Evolutionary conservation across 2,113 vertebrate species (phyloP).

Genomic region (Uria lomvia): DNA sequence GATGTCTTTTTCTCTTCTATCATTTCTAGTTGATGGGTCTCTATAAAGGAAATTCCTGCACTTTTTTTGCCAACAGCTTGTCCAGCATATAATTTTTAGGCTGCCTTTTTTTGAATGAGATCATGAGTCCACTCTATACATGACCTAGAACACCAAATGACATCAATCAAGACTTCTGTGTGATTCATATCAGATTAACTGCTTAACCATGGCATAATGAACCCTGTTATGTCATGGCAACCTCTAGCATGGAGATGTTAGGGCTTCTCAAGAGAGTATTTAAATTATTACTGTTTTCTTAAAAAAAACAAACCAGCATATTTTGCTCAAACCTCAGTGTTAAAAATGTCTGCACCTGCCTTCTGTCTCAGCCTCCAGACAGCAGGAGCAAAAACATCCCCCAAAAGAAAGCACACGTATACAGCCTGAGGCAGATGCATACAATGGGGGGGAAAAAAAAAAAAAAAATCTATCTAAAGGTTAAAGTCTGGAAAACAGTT

Average conservation of each 20-base stretch:
- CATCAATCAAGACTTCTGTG: not conserved
- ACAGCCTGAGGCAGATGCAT: not conserved
- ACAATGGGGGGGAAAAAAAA: not conserved
- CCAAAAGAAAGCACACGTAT: accelerated
- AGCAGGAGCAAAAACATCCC: not conserved
- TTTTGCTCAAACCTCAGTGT: not conserved
- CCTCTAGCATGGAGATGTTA: not conserved
- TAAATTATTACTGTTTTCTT: not conserved
- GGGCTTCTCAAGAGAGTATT: not conserved
- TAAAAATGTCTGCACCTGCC: not conserved
- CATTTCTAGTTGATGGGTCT: not conserved
- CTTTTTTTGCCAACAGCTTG: not conserved
- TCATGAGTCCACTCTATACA: not conserved
- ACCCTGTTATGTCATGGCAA: not conserved
- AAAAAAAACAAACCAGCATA: not conserved
- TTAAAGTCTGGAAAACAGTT: not conserved
- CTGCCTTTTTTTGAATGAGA: not conserved
- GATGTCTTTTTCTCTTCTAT: not conserved
- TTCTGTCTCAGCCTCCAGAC: not conserved
- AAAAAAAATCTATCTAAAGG: not conserved
- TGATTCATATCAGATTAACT: not conserved
- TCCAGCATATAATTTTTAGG: not conserved
- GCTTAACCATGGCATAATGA: not conserved
- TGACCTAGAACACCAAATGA: not conserved
- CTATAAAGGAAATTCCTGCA: not conserved